phyloP scores from a whole-genome alignment of 2,113 vertebrate species.

The Alligator sinensis region DNA sequence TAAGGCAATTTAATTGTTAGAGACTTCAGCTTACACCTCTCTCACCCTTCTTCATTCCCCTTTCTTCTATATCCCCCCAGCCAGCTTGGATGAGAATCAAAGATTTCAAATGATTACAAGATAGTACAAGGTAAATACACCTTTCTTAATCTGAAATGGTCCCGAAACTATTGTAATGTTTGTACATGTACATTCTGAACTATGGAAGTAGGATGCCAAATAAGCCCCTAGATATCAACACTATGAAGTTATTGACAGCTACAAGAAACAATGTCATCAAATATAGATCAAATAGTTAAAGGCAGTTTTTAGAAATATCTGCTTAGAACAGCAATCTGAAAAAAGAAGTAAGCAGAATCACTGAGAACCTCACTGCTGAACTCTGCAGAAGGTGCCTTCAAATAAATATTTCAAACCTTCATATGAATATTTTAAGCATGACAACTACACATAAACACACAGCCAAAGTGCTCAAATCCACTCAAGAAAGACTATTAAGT shows the following conservation, averaged over 20 bases:
- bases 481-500: constrained; percentile 99
- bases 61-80: constrained; percentile 21
- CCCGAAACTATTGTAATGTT: constrained; percentile 50
- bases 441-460: constrained; percentile 98
- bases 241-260: constrained; percentile 65
- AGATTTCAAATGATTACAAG: constrained; percentile 61
- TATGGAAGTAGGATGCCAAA: constrained; percentile 47
- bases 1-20: constrained; percentile 55
- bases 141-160: constrained; percentile 45
- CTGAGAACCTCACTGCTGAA: constrained; percentile 77
- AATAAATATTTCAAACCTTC: constrained; percentile 98
- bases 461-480: constrained; percentile 98
- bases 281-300: constrained; percentile 72
- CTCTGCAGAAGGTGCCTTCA: constrained; percentile 86
- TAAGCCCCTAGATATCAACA: constrained; percentile 66
- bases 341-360: constrained; percentile 69
- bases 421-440: constrained; percentile 99
- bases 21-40: constrained; percentile 39
- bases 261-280: constrained; percentile 58
- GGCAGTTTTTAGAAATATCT: constrained; percentile 73
- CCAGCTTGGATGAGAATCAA: constrained; percentile 49
- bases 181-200: constrained; percentile 30
- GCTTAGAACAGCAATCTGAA: constrained; percentile 77
- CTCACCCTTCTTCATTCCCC: not conserved
- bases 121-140: constrained; percentile 48